Base-by-base conservation (phyloP, 2,113 vertebrate species). In the Passer domesticus region DNA sequence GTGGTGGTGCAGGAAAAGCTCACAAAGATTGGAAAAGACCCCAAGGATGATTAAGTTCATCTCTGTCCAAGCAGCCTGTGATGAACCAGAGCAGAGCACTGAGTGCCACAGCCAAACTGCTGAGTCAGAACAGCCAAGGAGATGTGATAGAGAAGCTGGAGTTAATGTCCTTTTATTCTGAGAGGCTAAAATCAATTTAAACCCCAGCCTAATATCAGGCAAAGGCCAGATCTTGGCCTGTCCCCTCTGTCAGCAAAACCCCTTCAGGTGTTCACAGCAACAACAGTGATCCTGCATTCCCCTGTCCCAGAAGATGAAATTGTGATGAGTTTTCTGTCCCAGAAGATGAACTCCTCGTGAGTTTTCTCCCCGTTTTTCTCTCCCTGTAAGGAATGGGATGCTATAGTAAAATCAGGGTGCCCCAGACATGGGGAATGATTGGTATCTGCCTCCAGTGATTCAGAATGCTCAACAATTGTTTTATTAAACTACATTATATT, bases 101-200 rank as follows among this genome's bases (percentile, higher is more conserved):
- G 6, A 74, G 50, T 37, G 68, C 33, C 37, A n/a, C 46, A 17
- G 25, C 52, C 37, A 28, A 12, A 6, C 37, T 27, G 41, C 1
- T 18, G 11, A 79, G 15, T 8, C 56, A 63, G 9, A 70, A 12
- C 31, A 66, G 13, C 24, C 23, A 18, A 11, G 11, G 13, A 18
- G 3, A 2, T 6, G 17, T 1, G 5, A 35, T 1, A 15, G 69
- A 28, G 60, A 23, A 68, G 1, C 6, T 19, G 5, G 10, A 41
- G 22, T 31, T 15, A 11, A 60, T 9, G 11, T 5, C 16, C 31
- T n/a, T 47, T 23, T 18, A 17, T 30, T 15, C 25, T 67, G 20
- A 63, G 68, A 72, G 20, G 20, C 20, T 60, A 33, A 55, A 20
- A 17, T 35, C 21, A 20, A 3, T 43, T 78, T 44, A 13, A 63